Conservation (phyloP, 2,888 invertebrate species). For the Epirrita christyi region DNA sequence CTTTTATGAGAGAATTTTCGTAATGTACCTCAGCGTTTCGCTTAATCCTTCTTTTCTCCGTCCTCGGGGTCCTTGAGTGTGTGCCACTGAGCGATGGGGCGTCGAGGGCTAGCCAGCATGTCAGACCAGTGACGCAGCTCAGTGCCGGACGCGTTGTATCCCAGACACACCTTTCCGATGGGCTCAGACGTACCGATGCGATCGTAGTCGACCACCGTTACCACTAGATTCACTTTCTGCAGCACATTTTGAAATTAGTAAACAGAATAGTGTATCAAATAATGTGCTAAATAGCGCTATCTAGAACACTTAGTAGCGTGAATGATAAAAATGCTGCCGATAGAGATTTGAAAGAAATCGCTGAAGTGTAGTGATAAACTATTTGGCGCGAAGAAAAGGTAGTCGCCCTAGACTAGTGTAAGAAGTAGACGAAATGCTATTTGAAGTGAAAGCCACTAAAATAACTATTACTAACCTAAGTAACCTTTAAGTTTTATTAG, state of each 20-base stretch:
- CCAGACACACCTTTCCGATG: conserved; percentile 98
- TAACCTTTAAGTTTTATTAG: conserved; percentile 1
- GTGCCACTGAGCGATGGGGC: conserved; percentile 99
- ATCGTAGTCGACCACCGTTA: conserved; percentile 99
- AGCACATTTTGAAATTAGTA: conserved; percentile 51
- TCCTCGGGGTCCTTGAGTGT: conserved; percentile 99
- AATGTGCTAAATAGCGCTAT: conserved; percentile 14
- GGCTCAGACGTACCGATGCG: conserved; percentile 99
- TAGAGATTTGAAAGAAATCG: conserved; percentile 9
- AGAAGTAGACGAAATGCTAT: conserved; percentile 13
- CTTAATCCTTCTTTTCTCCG: conserved; percentile 93
- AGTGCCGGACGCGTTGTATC: conserved; percentile 98
- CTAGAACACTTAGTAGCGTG: conserved; percentile 22
- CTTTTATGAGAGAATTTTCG: too few relatives aligned
- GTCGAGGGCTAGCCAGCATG: conserved; percentile 99
- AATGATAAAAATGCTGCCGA: conserved; percentile 12
- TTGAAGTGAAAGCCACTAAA: conserved; percentile 22
- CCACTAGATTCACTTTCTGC: conserved; percentile 99
- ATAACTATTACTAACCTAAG: too few relatives aligned
- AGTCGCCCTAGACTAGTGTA: conserved; percentile 16
- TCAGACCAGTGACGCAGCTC: conserved; percentile 99
- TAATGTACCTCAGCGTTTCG: conserved; percentile 46
- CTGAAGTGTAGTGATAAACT: conserved; percentile 15
- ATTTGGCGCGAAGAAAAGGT: conserved; percentile 16
- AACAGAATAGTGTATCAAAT: conserved; percentile 9